Percentiles rank a stretch among this genome's conserved stretches.
These are phyloP conservation scores for Drosophila equinoxialis DNA, from an alignment of 1,140 invertebrate genomes.

Conservation along the genomic window DNA sequence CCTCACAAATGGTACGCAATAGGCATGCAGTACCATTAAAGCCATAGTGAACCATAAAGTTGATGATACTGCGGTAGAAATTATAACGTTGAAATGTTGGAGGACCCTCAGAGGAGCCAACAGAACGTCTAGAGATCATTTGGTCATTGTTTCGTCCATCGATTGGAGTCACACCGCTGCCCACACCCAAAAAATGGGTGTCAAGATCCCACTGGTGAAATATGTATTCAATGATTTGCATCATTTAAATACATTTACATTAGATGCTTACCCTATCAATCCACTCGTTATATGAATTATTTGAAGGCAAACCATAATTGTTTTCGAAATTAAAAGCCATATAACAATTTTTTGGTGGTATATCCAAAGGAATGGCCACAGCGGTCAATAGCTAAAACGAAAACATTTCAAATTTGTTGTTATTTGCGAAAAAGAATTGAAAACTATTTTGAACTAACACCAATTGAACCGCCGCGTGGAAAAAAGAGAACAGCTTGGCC, in stretches of 20 bases:
- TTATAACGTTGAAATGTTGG: constrained; percentile 51
- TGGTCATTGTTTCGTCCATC: constrained; percentile 49
- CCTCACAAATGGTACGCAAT: constrained; percentile 84
- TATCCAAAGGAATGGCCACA: constrained; percentile 88
- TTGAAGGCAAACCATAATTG: constrained; percentile 85
- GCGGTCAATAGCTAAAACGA: constrained; percentile 85
- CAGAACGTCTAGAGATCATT: constrained; percentile 35
- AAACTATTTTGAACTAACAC: constrained; percentile 41
- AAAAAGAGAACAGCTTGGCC: constrained; percentile 49
- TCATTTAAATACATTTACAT: background rate
- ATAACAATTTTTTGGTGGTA: constrained; percentile 86
- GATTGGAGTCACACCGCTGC: constrained; percentile 67
- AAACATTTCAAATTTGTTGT: background rate
- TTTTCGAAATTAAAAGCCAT: constrained; percentile 90
- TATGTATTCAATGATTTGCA: background rate
- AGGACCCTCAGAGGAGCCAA: constrained; percentile 10
- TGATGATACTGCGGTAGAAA: constrained; percentile 71
- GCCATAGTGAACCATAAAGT: constrained; percentile 78
- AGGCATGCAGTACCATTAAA: constrained; percentile 84
- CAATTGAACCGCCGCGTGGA: constrained; percentile 69
- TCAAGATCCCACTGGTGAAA: constrained; percentile 68
- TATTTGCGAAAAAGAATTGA: background rate
- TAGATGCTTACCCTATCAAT: constrained; percentile 63
- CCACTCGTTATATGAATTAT: constrained; percentile 69
- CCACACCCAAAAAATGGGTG: constrained; percentile 56